These are phyloP conservation scores for Whitmania pigra DNA, from an alignment of 1,140 invertebrate genomes.

Conservation along the genomic window DNA sequence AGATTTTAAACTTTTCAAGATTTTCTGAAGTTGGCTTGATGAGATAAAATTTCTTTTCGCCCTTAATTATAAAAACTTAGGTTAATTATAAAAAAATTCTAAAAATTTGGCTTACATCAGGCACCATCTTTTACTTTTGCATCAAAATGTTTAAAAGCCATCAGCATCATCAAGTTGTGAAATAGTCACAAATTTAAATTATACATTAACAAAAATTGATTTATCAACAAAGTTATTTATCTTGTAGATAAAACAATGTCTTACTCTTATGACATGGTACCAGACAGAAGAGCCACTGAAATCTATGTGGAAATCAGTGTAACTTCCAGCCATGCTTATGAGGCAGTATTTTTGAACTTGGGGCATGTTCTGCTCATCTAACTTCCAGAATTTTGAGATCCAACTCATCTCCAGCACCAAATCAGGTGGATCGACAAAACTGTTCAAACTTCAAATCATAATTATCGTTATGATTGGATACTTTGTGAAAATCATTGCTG, in stretches of 20 bases:
- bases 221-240: too few relatives aligned
- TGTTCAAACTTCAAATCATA: constrained; percentile 48
- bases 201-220: too few relatives aligned
- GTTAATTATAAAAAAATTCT: neutral
- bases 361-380: constrained; percentile 42
- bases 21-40: constrained; percentile 68
- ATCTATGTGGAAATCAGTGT: constrained; percentile 87
- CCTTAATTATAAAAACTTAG: constrained; percentile 38
- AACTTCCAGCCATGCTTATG: constrained; percentile 73
- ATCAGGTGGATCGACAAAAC: constrained; percentile 60
- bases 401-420: constrained; percentile 67
- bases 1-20: constrained; percentile 65
- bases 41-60: constrained; percentile 77
- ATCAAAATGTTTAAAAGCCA: too few relatives aligned
- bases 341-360: constrained; percentile 82
- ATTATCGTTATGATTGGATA: neutral
- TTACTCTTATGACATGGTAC: constrained; percentile 73
- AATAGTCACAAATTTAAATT: too few relatives aligned
- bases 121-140: too few relatives aligned
- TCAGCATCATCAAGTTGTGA: too few relatives aligned
- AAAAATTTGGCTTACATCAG: neutral
- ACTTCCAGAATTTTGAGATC: constrained; percentile 47
- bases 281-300: constrained; percentile 90
- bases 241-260: neutral
- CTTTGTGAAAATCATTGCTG: neutral